Evolutionary conservation across 2,113 vertebrate genomes (phyloP).

Genomic region (Egretta garzetta): DNA sequence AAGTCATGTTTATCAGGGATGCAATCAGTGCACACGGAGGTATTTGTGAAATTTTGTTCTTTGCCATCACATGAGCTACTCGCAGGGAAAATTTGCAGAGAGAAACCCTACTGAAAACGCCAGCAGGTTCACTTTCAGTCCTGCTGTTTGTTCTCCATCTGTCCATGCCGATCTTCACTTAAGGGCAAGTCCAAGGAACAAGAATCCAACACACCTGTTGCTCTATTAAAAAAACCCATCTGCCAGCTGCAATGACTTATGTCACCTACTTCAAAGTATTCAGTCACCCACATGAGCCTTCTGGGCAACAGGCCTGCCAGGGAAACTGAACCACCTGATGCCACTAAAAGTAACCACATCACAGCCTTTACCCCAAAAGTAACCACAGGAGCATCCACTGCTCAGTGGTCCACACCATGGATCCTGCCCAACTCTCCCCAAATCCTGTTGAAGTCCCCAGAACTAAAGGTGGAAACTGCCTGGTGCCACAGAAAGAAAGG

Average conservation of each 20-base stretch:
- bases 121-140: not conserved
- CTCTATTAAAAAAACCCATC: slow-evolving; percentile 1
- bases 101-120: not conserved
- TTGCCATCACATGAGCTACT: rapidly evolving
- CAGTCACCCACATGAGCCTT: not conserved
- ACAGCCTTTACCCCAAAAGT: not conserved
- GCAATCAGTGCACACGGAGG: not conserved
- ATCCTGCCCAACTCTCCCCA: not conserved
- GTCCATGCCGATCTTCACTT: not conserved
- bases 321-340: not conserved
- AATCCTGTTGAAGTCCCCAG: not conserved
- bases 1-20: not conserved
- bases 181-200: not conserved
- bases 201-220: not conserved
- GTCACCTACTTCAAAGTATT: not conserved
- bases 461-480: not conserved
- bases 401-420: not conserved
- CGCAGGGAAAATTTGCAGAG: not conserved
- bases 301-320: not conserved
- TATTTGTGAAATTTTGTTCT: not conserved
- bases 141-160: not conserved
- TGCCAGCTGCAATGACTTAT: not conserved
- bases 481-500: not conserved
- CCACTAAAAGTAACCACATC: not conserved
- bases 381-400: not conserved